Base-by-base conservation (phyloP, 2,113 vertebrate species). In the Callocephalon fimbriatum region DNA sequence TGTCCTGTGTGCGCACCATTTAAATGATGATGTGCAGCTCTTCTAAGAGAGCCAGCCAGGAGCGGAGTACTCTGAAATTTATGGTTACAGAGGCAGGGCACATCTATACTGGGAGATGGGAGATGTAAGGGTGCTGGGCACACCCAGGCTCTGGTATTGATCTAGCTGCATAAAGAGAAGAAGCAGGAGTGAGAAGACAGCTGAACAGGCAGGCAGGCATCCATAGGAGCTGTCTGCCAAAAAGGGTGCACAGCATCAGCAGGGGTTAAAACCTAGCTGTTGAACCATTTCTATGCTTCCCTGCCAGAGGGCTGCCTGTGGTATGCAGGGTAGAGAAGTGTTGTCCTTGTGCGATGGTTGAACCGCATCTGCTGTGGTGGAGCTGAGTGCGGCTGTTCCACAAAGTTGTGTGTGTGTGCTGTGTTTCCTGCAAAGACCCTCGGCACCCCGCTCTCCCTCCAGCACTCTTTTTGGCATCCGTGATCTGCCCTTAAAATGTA, bases 191-290 rank as follows among this genome's bases (percentile, higher is more conserved):
- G 58, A 83, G 67, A 44, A 35, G 35, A 16, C 17, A 65, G 38
- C 44, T 54, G 62, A 68, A 22, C 18, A 74, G 40, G 32, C 53
- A 61, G 23, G 23, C 72, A 71, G 38, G 38, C 10, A 74, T 79
- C 32, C 38, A 3, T 4, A n/a, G 53, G 32, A 67, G 2, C 29
- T 50, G 6, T 8, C 22, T 1, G 2, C 14, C 32, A 19, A 35
- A 76, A 74, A 38, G 10, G 3, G 3, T 68, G 59, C 26, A 35
- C 23, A 18, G 54, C 1, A 1, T 77, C 37, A 81, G 58, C 58
- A 62, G 45, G 45, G 31, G 3, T 32, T 81, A 15, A 70, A 87
- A 54, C n/a, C 26, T 20, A 56, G 4, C 72, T 83, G 32, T 15
- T 68, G 32, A 17, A 29, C 14, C 9, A 3, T 59, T 35, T 48